Conservation (phyloP, 2,888 invertebrate genomes). For the Eutolmus rufibarbis region DNA sequence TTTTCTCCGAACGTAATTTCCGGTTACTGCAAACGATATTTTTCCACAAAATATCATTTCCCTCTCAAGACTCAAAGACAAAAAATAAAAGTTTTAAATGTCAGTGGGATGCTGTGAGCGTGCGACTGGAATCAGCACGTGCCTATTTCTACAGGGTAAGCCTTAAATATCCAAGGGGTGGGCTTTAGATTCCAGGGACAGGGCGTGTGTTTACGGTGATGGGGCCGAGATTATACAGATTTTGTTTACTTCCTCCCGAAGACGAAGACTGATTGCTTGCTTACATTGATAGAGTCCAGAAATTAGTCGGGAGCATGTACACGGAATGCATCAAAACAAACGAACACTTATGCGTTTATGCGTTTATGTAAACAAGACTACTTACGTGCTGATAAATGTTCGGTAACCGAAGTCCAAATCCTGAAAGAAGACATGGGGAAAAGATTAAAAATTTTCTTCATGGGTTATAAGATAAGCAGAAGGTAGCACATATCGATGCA, state of each 20-base stretch:
- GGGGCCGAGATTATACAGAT: neutral
- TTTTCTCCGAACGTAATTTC: constrained; percentile 4
- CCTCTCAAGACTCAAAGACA: neutral
- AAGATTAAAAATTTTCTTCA: neutral
- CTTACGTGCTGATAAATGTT: constrained; percentile 4
- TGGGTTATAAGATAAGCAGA: neutral
- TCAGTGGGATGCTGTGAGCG: neutral
- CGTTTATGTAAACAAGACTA: neutral
- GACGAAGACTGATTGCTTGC: neutral
- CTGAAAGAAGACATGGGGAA: neutral
- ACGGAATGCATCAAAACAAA: neutral
- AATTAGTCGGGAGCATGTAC: neutral
- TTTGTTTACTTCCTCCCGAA: neutral
- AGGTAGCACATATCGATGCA: too few species aligned
- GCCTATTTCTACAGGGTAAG: neutral
- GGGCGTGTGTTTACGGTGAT: neutral
- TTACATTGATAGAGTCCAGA: neutral
- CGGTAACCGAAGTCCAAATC: neutral
- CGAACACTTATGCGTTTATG: neutral
- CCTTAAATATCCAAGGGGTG: neutral
- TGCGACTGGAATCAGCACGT: neutral
- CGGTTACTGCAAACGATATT: constrained; percentile 18
- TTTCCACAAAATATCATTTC: constrained; percentile 10
- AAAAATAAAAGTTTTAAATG: constrained; percentile 13
- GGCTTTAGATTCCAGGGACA: neutral